Evolutionary conservation across 2,113 vertebrate genomes (phyloP), one percentile per base, ranked within the genome.

Genomic region (Onychostoma macrolepis): DNA sequence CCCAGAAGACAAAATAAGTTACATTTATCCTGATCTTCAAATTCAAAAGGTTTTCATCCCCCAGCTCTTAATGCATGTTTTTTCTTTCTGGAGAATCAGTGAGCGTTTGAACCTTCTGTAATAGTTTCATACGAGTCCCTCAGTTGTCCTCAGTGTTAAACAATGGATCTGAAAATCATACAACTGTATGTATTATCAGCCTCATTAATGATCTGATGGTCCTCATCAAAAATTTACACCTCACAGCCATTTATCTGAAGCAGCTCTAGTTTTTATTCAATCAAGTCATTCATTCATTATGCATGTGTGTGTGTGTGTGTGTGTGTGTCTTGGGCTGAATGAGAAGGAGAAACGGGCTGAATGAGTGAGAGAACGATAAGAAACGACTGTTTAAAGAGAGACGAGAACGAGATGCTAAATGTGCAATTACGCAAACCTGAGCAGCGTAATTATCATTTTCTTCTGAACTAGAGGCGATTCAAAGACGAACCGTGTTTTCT

Each of bases 261-360:
- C 91, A 92, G 91, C 87, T 81, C 88, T 92, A 90, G 87, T 91
- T 92, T 92, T 93, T 92, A 92, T 93, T 92, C 93, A 91, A 93
- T 93, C 83, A 92, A 90, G 91, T 92, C 89, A 91, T 93, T 93
- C 91, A 94, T 95, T 88, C 90, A 94, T 94, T 91, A 94, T 94
- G 85, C 58, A 21, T 56, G 21, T 24, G 21, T 94, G 83, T 65
- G 90, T 89, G 78, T 86, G 19, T 38, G 9, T 85, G 94, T 93
- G 90, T 89, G 78, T 85, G 24, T 33, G 7, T 85, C 41, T 38
- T 6, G 74, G 13, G 43, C 69, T 26, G 71, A 50, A 80, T 28
- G 67, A 71, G 36, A 28, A 63, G 8, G 53, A 45, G 65, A 82
- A 85, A 28, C 17, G 30, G 12, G 2, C 43, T 12, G 61, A 69